Percentiles rank a stretch among this genome's conserved stretches.
These are phyloP conservation scores for Apotomis capreana DNA, from an alignment of 2,888 invertebrate genomes.

Conservation along the genomic window DNA sequence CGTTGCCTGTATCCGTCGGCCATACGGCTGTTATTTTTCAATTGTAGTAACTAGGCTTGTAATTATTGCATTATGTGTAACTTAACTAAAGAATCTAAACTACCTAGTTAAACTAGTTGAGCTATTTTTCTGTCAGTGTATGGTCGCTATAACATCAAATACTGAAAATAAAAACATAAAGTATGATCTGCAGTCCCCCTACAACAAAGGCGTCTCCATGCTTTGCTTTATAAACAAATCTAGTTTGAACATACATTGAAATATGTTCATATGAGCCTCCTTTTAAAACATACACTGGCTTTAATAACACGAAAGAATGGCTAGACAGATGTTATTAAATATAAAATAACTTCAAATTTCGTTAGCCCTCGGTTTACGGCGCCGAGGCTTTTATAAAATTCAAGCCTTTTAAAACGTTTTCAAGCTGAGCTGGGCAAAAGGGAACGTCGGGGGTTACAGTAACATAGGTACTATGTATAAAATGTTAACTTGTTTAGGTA, in stretches of 20 bases:
- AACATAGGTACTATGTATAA: not conserved
- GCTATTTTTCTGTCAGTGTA: too few relatives aligned
- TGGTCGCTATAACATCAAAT: too few relatives aligned
- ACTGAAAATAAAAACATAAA: too few relatives aligned
- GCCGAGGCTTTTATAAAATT: conserved; percentile 20
- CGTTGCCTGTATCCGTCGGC: too few relatives aligned
- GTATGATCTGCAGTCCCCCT: too few relatives aligned
- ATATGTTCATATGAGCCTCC: not conserved
- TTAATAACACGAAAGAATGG: not conserved
- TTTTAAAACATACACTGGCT: conserved; percentile 3
- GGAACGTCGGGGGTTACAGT: conserved; percentile 3
- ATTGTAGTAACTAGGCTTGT: too few relatives aligned
- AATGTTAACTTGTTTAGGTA: not conserved
- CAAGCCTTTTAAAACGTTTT: conserved; percentile 20
- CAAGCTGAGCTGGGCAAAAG: conserved; percentile 2
- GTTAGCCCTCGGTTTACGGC: conserved; percentile 13
- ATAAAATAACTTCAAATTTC: conserved; percentile 25
- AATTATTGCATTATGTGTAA: too few relatives aligned
- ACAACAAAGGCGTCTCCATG: not conserved
- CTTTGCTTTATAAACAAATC: not conserved
- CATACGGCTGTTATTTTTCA: too few relatives aligned
- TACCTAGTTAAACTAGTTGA: too few relatives aligned
- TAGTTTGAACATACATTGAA: not conserved
- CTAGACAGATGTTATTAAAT: conserved; percentile 13
- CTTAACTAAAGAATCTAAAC: too few relatives aligned